Base-by-base conservation (phyloP, 2,113 vertebrate genomes). In the Tiliqua scincoides region DNA sequence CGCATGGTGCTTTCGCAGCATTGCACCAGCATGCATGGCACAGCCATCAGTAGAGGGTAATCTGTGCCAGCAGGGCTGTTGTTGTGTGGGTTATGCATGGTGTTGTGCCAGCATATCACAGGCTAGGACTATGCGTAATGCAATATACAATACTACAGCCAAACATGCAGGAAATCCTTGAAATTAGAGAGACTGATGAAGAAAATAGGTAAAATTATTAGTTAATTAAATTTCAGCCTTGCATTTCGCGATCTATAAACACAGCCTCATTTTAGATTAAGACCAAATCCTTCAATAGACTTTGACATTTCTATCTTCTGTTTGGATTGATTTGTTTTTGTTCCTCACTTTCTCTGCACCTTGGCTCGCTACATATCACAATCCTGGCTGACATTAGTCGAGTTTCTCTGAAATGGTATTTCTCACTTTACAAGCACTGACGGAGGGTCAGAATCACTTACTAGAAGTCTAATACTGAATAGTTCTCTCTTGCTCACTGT, bases 181-280 rank as follows among this genome's bases (percentile, higher is more conserved):
- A 1, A 27, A 32, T n/a, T 68, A 68, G 11, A 32, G 65, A 68
- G 8, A n/a, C 27, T 84, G 25, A 14, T 61, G 4, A 20, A 61
- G 48, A 12, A 83, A 83, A 72, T 43, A 83, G n/a, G 37, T 61
- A 61, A 15, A 43, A 61, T 62, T 83, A 40, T 73, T 61, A 73
- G 70, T 83, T 83, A 73, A 73, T 82, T 57, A 70, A n/a, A 73
- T 83, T 57, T 73, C 35, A 83, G 54, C 6, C 37, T 10, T 43
- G 54, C 8, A 43, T 6, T 11, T 11, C 6, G 71, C 15, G 14
- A 59, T 54, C 14, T 43, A 57, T 25, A 62, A 82, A 35, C 57
- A 82, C 32, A 61, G 23, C 17, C 73, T 43, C 35, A 37, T 61
- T 84, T 35, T 75, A 74, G 7, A 63, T 65, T 43, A 79, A 79